These are phyloP conservation scores for Salticus scenicus DNA, from an alignment of 2,888 invertebrate genomes.

Conservation along the genomic window DNA sequence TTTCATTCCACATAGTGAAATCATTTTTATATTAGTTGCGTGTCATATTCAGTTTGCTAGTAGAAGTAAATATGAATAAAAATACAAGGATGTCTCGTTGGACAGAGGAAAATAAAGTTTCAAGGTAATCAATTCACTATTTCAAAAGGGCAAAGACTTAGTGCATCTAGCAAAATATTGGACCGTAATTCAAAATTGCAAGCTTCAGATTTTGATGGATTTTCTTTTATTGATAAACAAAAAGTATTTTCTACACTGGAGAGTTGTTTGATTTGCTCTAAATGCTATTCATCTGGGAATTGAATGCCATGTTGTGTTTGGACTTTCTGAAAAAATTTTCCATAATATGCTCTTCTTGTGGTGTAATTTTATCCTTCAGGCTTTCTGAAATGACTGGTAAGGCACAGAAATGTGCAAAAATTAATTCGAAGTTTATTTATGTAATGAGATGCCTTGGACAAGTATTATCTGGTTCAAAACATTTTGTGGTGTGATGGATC, in stretches of 20 bases:
- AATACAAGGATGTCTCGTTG: no score
- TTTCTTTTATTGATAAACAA: background rate
- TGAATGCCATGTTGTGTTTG: no score
- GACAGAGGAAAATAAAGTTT: no score
- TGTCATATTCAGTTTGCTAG: no score
- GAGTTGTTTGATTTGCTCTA: background rate
- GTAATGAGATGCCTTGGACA: background rate
- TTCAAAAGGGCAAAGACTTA: no score
- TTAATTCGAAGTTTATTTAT: background rate
- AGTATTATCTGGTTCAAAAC: background rate
- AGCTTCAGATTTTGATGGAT: background rate
- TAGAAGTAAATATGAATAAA: no score
- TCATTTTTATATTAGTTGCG: no score
- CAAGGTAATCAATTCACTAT: background rate
- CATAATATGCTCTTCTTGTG: background rate
- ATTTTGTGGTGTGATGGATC: constrained; percentile 4
- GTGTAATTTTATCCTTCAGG: background rate
- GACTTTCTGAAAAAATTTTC: background rate
- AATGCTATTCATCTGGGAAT: background rate
- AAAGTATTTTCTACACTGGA: background rate
- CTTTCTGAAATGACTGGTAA: background rate
- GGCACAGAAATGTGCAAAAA: background rate
- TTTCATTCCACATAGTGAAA: no score
- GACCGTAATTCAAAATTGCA: background rate
- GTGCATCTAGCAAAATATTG: background rate